Conservation (phyloP, 2,113 vertebrate genomes). For the Galeopterus variegatus region DNA sequence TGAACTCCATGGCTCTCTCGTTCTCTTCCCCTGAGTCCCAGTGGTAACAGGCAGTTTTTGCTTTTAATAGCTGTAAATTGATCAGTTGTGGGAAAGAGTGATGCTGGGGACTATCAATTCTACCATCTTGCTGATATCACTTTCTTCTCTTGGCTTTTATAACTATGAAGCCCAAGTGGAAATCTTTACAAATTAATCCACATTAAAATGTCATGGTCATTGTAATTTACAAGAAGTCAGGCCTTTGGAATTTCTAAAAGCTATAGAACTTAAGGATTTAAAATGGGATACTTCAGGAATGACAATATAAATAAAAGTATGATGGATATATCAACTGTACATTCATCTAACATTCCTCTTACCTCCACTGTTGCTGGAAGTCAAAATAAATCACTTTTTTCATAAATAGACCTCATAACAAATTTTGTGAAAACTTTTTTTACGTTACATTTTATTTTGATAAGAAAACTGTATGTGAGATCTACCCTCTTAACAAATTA, state of each 20-base stretch:
- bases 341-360: neutral
- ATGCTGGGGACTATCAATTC: too few species aligned
- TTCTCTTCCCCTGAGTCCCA: too few species aligned
- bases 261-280: neutral
- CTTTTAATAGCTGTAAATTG: too few species aligned
- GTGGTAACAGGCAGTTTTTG: too few species aligned
- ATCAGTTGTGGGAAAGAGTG: too few species aligned
- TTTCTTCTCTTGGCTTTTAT: slow-evolving; percentile 16
- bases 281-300: neutral
- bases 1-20: too few species aligned
- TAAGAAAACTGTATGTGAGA: neutral
- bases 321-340: neutral
- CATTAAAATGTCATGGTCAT: neutral
- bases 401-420: neutral
- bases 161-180: neutral
- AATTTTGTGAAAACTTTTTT: neutral
- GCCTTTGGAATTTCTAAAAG: neutral
- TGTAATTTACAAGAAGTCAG: neutral
- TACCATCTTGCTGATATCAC: too few species aligned
- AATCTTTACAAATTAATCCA: neutral
- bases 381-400: neutral
- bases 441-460: neutral
- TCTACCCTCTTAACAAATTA: neutral
- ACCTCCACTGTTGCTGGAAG: neutral
- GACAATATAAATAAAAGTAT: slow-evolving; percentile 41